Base-by-base conservation (phyloP, 2,113 vertebrate species). In the Pomatorhinus ruficollis region DNA sequence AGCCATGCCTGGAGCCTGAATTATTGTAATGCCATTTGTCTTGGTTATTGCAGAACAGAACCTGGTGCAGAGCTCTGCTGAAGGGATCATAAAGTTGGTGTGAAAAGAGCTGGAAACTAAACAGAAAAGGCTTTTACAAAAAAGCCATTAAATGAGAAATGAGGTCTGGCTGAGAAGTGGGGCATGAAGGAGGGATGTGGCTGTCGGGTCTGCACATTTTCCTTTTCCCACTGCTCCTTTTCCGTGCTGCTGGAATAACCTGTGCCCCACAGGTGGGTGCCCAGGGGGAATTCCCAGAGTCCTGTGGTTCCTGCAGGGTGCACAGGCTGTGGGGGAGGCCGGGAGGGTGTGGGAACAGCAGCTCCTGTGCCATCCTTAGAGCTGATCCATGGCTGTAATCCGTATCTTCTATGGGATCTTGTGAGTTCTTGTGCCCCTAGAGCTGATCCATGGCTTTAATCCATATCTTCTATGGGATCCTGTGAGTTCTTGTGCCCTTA, bases 11-110 rank as follows among this genome's bases (percentile, higher is more conserved):
- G 72, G 63, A 82, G 59, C 74, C 70, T 87, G 82, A 91, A 86
- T 92, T 81, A 68, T 60, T 63, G 76, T 91, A 86, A 93, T 71
- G 28, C 70, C 61, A 27, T 95, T 93, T 93, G 61, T 85, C 87
- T 87, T 85, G 24, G 60, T 96, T 90, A 59, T 90, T 83, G 86
- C 66, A 77, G 68, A 66, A 57, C 69, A 83, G 57, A 88, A 80
- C 83, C 47, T 63, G 81, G 56, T 70, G 54, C 50, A 63, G 90
- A 85, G 92, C 60, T 85, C 65, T 53, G 72, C 89, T 93, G 95
- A 83, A 92, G 88, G 88, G 66, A 59, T 92, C 52, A 10, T 83
- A 83, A 95, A 95, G 89, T 81, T 86, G 45, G 59, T 61, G 59
- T 69, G 76, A 87, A 76, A 80, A 92, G 63, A 76, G 33, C 39